Conservation (phyloP, 2,888 invertebrate species). For the Platycnemis pennipes region DNA sequence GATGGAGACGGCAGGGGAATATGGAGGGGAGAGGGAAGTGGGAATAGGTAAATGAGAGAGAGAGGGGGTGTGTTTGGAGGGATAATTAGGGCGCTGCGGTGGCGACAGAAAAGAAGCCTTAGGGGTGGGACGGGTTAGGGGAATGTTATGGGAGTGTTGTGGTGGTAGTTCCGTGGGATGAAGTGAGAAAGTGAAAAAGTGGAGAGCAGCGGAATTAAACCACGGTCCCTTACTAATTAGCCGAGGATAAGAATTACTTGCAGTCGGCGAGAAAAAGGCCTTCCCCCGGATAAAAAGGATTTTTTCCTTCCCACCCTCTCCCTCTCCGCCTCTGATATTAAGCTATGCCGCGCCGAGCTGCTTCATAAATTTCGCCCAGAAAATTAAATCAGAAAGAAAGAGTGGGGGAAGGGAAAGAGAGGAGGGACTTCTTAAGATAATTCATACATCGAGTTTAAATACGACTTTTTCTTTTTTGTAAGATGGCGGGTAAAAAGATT, state of each 20-base stretch:
- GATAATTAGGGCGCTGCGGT: constrained; percentile 18
- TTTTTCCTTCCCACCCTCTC: neutral
- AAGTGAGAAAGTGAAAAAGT: constrained; percentile 34
- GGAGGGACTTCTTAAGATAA: neutral
- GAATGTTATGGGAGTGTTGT: neutral
- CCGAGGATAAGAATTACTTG: constrained; percentile 43
- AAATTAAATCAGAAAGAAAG: neutral
- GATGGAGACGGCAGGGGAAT: neutral
- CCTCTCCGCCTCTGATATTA: neutral
- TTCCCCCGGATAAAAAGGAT: neutral
- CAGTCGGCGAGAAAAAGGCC: constrained; percentile 13
- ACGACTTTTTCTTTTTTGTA: neutral
- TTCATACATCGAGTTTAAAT: neutral
- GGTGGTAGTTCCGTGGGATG: neutral
- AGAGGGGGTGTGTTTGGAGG: neutral
- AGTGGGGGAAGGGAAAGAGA: neutral
- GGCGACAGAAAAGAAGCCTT: neutral
- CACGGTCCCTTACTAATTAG: constrained; percentile 49
- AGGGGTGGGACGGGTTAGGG: neutral
- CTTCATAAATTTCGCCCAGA: neutral
- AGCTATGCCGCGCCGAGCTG: neutral
- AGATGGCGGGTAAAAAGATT: neutral
- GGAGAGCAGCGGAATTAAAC: constrained; percentile 24
- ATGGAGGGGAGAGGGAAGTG: neutral
- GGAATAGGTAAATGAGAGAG: neutral